A percentile compares a stretch with the other conserved stretches of the same genome.
phyloP scores from a whole-genome alignment of 1,140 invertebrate species.

The Drosophila bifasciata region DNA sequence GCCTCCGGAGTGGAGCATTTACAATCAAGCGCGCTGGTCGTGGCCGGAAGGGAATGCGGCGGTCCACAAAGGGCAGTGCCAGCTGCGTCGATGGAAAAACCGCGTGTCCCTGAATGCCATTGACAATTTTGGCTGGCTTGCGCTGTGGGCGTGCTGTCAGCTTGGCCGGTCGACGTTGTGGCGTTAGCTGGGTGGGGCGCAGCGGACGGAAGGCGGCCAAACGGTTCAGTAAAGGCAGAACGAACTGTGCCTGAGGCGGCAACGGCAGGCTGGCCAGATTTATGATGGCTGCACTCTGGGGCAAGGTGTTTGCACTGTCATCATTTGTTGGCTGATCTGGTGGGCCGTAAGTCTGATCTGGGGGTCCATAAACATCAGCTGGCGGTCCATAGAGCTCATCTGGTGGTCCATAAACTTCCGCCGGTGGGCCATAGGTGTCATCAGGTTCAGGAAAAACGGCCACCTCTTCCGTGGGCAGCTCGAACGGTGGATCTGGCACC shows the following conservation, averaged over 20 bases:
- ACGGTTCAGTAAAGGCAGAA: conserved; percentile 59
- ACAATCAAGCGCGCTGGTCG: conserved; percentile 52
- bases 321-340: conserved; percentile 41
- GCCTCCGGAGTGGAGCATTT: conserved; percentile 56
- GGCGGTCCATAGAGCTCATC: conserved; percentile 27
- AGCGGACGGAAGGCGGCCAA: conserved; percentile 53
- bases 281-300: conserved; percentile 56
- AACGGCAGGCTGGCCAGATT: conserved; percentile 55
- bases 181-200: conserved; percentile 19
- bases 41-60: conserved; percentile 60
- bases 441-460: conserved; percentile 52
- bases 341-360: conserved; percentile 44
- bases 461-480: conserved; percentile 65
- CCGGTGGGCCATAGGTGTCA: conserved; percentile 57
- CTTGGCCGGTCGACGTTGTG: conserved; percentile 57
- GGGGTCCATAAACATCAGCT: conserved; percentile 36
- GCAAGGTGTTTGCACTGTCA: conserved; percentile 1
- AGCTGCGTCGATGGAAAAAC: conserved; percentile 57
- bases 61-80: conserved; percentile 62
- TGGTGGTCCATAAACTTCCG: conserved; percentile 48
- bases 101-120: conserved; percentile 32
- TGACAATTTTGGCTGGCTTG: conserved; percentile 49
- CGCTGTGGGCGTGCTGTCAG: conserved; percentile 37
- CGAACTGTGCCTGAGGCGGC: conserved; percentile 56
- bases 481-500: conserved; percentile 68